Evolutionary conservation across 2,113 vertebrate species (phyloP).

Genomic region (Mustelus asterias): DNA sequence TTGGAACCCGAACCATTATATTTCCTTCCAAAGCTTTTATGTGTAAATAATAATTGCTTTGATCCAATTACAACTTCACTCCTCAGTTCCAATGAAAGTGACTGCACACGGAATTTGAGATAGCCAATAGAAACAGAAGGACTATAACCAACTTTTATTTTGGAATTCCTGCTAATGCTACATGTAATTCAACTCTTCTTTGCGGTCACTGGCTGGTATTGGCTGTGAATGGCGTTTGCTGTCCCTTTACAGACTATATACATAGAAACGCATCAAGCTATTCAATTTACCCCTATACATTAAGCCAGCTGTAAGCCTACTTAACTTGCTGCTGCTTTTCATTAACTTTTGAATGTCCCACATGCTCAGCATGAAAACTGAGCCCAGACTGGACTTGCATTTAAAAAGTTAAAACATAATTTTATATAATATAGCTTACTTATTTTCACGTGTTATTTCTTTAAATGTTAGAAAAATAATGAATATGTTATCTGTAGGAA

Average conservation of each 20-base stretch:
- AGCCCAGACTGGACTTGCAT: neutral
- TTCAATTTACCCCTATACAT: slow-evolving; percentile 14
- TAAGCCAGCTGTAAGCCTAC: slow-evolving; percentile 4
- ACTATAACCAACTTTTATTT: neutral
- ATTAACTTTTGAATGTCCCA: neutral
- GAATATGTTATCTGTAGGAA: slow-evolving; percentile 9
- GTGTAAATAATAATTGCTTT: neutral
- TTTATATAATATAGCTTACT: neutral
- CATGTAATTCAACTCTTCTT: neutral
- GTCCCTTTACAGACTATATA: slow-evolving; percentile 13
- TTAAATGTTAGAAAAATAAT: slow-evolving; percentile 35
- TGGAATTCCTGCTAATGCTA: neutral
- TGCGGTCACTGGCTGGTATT: neutral
- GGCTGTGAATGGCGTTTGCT: too few species aligned
- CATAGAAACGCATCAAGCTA: slow-evolving; percentile 23
- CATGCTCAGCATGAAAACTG: neutral
- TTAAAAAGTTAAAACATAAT: neutral
- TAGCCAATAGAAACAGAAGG: neutral
- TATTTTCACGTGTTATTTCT: neutral
- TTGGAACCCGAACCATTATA: neutral
- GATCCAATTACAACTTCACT: neutral
- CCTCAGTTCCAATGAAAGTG: neutral
- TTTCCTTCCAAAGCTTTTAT: neutral
- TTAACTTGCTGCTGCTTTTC: slow-evolving; percentile 5
- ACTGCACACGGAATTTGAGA: neutral